Conservation (phyloP, 2,797 vertebrate species). For the Chiroxiphia lanceolata region DNA sequence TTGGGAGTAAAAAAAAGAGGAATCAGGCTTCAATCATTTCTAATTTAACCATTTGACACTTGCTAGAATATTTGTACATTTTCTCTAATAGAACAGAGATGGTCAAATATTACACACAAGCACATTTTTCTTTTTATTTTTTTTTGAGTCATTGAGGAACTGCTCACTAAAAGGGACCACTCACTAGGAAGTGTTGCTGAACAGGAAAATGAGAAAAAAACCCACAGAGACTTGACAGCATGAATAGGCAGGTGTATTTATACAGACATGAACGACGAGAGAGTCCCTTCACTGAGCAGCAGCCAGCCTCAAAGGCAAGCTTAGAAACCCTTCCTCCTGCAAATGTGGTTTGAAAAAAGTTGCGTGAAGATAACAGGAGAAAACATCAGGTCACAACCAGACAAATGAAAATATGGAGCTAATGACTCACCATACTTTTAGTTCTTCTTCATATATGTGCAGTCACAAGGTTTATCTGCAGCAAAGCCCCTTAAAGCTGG, state of each 20-base stretch:
- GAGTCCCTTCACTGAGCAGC: background rate
- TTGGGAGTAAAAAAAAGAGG: background rate
- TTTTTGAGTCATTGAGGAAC: background rate
- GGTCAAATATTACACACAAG: background rate
- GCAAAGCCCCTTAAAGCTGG: background rate
- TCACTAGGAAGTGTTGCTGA: background rate
- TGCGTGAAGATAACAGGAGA: background rate
- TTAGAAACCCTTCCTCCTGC: background rate
- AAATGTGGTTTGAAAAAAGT: background rate
- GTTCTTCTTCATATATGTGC: background rate
- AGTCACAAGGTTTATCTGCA: background rate
- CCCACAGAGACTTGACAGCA: background rate
- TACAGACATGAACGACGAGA: accelerated
- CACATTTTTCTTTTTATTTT: background rate
- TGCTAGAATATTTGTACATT: background rate
- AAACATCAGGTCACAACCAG: background rate
- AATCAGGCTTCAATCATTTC: background rate
- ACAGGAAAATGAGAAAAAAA: background rate
- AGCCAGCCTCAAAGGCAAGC: background rate
- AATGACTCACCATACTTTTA: background rate
- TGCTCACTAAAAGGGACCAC: background rate
- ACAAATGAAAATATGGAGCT: background rate
- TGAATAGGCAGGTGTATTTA: background rate
- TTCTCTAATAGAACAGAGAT: background rate
- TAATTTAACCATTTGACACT: background rate